phyloP scores from a whole-genome alignment of 2,888 invertebrate species.

The Cenopis cana region DNA sequence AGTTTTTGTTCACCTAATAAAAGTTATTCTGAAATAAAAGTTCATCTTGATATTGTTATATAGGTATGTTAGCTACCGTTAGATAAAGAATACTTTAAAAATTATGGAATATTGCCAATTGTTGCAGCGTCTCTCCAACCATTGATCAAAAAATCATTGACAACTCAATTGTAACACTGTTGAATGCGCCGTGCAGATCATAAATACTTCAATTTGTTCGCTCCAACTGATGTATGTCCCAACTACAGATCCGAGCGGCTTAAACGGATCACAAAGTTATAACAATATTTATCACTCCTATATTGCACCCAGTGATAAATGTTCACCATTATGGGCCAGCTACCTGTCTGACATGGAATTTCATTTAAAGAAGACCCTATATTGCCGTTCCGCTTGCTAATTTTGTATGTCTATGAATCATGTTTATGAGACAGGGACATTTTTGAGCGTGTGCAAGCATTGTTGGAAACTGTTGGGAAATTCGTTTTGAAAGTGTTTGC shows the following conservation, averaged over 20 bases:
- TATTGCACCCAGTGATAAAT: constrained; percentile 76
- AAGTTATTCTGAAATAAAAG: too few species aligned
- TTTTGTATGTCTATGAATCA: constrained; percentile 74
- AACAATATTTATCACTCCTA: constrained; percentile 74
- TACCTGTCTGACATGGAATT: constrained; percentile 74
- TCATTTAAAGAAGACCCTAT: constrained; percentile 77
- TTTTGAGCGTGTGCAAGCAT: constrained; percentile 56
- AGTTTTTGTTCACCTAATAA: too few species aligned
- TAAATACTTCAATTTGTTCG: constrained; percentile 43
- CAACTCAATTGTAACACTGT: neutral
- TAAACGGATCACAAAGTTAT: constrained; percentile 64
- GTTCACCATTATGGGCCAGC: constrained; percentile 63
- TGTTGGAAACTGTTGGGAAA: constrained; percentile 34
- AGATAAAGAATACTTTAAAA: too few species aligned
- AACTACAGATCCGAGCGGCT: constrained; percentile 39
- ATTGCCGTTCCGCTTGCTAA: constrained; percentile 70
- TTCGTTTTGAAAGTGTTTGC: constrained; percentile 40
- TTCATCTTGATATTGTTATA: too few species aligned
- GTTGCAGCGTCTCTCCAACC: neutral
- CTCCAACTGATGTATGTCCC: constrained; percentile 37
- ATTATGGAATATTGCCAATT: too few species aligned
- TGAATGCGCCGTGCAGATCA: constrained; percentile 21
- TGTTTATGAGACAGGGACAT: constrained; percentile 71
- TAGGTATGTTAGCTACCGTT: too few species aligned
- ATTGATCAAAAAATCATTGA: constrained; percentile 12